A percentile compares a stretch with the other conserved stretches of the same genome.
Conservation (phyloP, 2,888 invertebrate genomes). For the Chrysotoxum bicinctum region DNA sequence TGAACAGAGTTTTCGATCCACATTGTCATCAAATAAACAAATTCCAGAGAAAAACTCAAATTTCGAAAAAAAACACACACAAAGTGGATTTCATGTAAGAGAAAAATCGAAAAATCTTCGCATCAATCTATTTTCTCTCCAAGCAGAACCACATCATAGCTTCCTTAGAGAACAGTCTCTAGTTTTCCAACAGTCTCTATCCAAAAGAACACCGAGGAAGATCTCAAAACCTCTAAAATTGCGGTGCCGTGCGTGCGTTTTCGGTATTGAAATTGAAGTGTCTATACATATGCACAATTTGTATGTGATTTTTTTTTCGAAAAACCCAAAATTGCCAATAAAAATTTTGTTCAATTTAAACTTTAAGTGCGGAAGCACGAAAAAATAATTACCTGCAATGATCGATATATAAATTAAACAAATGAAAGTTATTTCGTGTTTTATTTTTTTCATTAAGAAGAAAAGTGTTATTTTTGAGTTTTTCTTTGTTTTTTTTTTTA, state of each 20-base stretch:
- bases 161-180: slow-evolving; percentile 24
- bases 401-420: neutral
- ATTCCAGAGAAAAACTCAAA: slow-evolving; percentile 9
- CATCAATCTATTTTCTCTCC: slow-evolving; percentile 32
- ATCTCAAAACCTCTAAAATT: slow-evolving; percentile 11
- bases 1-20: neutral
- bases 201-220: slow-evolving; percentile 54
- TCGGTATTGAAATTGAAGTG: slow-evolving; percentile 4
- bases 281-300: neutral
- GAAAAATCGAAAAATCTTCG: slow-evolving; percentile 27
- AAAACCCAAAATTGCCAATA: neutral
- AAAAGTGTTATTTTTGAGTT: slow-evolving; percentile 3
- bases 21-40: neutral
- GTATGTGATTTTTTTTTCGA: neutral
- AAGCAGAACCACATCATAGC: slow-evolving; percentile 20
- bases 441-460: slow-evolving; percentile 9
- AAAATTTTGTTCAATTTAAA: neutral
- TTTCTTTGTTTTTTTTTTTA: slow-evolving; percentile 9
- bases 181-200: slow-evolving; percentile 49
- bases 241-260: neutral
- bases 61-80: slow-evolving; percentile 15
- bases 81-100: slow-evolving; percentile 46
- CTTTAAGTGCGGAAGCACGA: slow-evolving; percentile 2
- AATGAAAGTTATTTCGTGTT: neutral
- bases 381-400: neutral